These are phyloP conservation scores for Bradynema listronoti DNA, from an alignment of 1,140 invertebrate genomes.

Conservation along the genomic window DNA sequence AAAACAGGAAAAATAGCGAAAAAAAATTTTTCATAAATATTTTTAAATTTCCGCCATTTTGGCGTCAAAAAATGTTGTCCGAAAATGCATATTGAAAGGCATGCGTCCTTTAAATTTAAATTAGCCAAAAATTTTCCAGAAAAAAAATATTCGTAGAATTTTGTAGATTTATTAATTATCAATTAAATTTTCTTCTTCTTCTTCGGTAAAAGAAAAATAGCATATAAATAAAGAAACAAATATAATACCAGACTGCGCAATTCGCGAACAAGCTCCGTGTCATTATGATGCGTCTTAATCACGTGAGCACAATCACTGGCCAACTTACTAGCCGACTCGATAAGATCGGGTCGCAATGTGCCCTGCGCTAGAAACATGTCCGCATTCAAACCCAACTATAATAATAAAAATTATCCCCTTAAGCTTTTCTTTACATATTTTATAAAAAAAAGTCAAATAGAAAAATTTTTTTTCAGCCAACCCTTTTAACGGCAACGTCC, in stretches of 20 bases:
- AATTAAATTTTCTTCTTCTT: too few species aligned
- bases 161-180: too few species aligned
- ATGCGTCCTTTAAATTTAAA: too few species aligned
- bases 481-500: constrained; percentile 44
- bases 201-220: too few species aligned
- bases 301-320: constrained; percentile 78
- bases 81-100: too few species aligned
- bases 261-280: constrained; percentile 85
- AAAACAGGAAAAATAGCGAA: too few species aligned
- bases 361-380: constrained; percentile 62
- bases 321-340: constrained; percentile 84
- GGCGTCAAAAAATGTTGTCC: too few species aligned
- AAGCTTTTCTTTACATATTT: constrained; percentile 4
- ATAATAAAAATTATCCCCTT: not conserved
- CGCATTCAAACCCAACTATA: not conserved
- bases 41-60: too few species aligned
- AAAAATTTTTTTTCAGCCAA: constrained; percentile 14
- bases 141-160: too few species aligned
- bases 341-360: constrained; percentile 90
- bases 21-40: too few species aligned
- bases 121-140: too few species aligned
- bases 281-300: constrained; percentile 99
- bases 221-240: not conserved
- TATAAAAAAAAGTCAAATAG: not conserved
- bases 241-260: constrained; percentile 65